Evolutionary conservation across 2,888 invertebrate species (phyloP).

Genomic region (Himalopsyche tibetana): DNA sequence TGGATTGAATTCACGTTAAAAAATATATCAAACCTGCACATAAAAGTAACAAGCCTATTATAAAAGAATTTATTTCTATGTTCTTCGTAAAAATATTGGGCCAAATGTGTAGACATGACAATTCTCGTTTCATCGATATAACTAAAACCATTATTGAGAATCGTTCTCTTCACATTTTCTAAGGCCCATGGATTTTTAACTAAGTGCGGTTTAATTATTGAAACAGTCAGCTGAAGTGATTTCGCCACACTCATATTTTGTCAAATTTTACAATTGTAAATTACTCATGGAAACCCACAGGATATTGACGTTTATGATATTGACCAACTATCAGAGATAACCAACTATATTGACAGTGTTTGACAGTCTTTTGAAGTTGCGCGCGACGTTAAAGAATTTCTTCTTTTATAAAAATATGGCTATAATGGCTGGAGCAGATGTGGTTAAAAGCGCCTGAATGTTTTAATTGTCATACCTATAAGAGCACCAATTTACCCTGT

Average conservation of each 20-base stretch:
- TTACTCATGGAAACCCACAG: too few relatives aligned
- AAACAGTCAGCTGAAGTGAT: conserved; percentile 83
- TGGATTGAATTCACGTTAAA: not conserved
- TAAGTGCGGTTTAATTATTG: conserved; percentile 91
- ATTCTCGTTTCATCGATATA: conserved; percentile 83
- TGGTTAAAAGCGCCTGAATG: too few relatives aligned
- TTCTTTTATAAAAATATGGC: too few relatives aligned
- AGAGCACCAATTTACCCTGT: too few relatives aligned
- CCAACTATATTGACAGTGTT: too few relatives aligned
- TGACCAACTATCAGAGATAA: too few relatives aligned
- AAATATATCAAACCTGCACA: conserved; percentile 80
- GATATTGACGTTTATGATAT: too few relatives aligned
- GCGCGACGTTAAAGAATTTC: not conserved
- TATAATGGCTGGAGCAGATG: too few relatives aligned
- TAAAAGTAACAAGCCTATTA: conserved; percentile 87
- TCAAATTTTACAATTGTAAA: too few relatives aligned
- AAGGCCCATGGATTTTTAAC: conserved; percentile 85
- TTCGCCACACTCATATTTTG: conserved; percentile 34
- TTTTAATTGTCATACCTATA: too few relatives aligned
- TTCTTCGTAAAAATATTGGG: conserved; percentile 87
- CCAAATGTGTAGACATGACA: conserved; percentile 79
- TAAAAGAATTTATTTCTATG: conserved; percentile 91
- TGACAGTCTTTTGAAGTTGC: too few relatives aligned
- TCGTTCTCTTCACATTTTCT: conserved; percentile 81
- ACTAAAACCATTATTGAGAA: conserved; percentile 83